These are phyloP conservation scores for Echinarachnius parma DNA, from an alignment of 53 echinoderm and acorn worm species.

Conservation along the genomic window DNA sequence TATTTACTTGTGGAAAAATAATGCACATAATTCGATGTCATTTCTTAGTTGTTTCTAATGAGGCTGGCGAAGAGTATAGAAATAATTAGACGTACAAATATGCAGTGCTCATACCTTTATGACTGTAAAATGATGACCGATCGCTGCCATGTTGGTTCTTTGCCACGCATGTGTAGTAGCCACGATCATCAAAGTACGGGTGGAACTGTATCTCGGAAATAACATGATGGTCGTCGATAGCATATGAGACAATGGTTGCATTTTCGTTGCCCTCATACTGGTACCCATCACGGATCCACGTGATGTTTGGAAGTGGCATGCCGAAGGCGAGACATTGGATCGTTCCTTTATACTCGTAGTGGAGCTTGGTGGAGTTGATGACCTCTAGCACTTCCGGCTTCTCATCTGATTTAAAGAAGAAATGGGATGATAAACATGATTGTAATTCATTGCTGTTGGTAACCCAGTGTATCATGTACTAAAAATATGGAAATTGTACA, in stretches of 20 bases:
- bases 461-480: no score
- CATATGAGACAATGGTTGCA: conserved; percentile 67
- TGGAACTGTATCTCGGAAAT: conserved; percentile 78
- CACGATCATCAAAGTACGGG: conserved; percentile 71
- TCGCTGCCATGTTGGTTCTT: conserved; percentile 61
- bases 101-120: no score
- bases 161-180: conserved; percentile 81
- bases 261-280: conserved; percentile 60
- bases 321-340: conserved; percentile 82
- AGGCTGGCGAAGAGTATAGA: no score
- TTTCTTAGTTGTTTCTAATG: no score
- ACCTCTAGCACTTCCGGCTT: conserved; percentile 78
- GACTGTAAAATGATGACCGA: conserved; percentile 61
- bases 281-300: conserved; percentile 71
- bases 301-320: conserved; percentile 68
- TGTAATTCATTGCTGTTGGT: no score
- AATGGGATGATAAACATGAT: no score
- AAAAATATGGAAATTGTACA: no score
- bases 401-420: no score
- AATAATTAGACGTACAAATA: no score
- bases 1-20: no score
- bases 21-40: no score
- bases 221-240: conserved; percentile 69
- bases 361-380: conserved; percentile 70
- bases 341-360: conserved; percentile 80